These are phyloP conservation scores for Petaurus breviceps DNA, from an alignment of 2,113 vertebrate species.

Conservation along the genomic window DNA sequence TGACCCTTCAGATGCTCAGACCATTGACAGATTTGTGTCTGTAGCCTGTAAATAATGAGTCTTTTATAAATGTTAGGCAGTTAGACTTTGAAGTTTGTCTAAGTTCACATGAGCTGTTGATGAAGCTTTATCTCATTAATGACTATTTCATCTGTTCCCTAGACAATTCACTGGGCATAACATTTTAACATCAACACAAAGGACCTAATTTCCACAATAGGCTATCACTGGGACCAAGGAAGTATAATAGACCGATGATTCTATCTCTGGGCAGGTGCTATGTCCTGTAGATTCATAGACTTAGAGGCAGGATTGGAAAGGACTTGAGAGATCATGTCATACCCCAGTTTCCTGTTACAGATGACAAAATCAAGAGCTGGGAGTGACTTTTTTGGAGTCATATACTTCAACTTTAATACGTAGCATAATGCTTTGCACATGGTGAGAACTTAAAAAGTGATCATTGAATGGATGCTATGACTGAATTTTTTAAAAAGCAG, in stretches of 20 bases:
- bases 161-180: background rate
- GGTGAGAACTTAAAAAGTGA: background rate
- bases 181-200: conserved; percentile 40
- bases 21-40: conserved; percentile 24
- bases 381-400: background rate
- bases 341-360: background rate
- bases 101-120: conserved; percentile 16
- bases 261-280: background rate
- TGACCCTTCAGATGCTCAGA: background rate
- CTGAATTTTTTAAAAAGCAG: conserved; percentile 29
- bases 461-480: background rate
- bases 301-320: background rate
- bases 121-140: conserved; percentile 19
- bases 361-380: background rate
- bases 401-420: background rate
- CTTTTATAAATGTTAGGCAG: background rate
- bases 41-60: conserved; percentile 30
- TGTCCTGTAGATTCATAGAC: background rate
- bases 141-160: background rate
- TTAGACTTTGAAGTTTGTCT: conserved; percentile 8
- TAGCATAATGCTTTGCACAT: background rate
- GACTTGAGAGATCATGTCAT: background rate
- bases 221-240: conserved; percentile 28
- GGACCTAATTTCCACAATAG: conserved; percentile 50
- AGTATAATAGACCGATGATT: conserved; percentile 23